These are phyloP conservation scores for Neofelis nebulosa DNA, from an alignment of 2,113 vertebrate species.

Conservation along the genomic window DNA sequence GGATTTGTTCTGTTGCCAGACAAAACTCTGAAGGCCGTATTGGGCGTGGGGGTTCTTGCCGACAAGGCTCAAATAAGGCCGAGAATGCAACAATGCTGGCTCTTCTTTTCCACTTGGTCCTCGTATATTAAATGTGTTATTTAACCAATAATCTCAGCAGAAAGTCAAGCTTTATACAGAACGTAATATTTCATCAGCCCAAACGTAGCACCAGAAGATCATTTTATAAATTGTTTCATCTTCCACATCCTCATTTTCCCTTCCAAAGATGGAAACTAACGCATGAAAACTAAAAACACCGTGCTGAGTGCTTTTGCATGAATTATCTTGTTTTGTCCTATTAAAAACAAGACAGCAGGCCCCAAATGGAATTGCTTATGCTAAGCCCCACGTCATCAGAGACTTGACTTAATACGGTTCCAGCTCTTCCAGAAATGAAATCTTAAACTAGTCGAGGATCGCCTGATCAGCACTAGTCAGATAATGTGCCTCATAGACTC, in stretches of 20 bases:
- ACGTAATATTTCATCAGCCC: conserved; percentile 15
- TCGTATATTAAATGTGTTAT: conserved; percentile 8
- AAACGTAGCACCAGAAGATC: neutral
- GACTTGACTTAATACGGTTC: neutral
- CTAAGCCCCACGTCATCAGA: neutral
- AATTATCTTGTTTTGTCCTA: neutral
- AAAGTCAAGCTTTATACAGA: neutral
- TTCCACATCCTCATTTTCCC: neutral
- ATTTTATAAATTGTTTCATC: conserved; percentile 15
- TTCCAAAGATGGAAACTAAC: neutral
- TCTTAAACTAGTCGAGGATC: neutral
- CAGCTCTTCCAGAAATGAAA: neutral
- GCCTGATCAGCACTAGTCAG: neutral
- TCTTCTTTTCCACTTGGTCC: neutral
- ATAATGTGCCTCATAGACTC: neutral
- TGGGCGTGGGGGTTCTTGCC: neutral
- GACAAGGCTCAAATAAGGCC: neutral
- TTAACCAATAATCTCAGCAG: neutral
- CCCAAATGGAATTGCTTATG: neutral
- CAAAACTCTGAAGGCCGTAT: neutral
- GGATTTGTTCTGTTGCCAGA: neutral
- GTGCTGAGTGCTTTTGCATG: neutral
- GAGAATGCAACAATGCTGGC: neutral
- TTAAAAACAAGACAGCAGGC: neutral
- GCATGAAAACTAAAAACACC: neutral